These are phyloP conservation scores for Ariolimax columbianus DNA, from an alignment of 2,888 invertebrate genomes.

Conservation along the genomic window DNA sequence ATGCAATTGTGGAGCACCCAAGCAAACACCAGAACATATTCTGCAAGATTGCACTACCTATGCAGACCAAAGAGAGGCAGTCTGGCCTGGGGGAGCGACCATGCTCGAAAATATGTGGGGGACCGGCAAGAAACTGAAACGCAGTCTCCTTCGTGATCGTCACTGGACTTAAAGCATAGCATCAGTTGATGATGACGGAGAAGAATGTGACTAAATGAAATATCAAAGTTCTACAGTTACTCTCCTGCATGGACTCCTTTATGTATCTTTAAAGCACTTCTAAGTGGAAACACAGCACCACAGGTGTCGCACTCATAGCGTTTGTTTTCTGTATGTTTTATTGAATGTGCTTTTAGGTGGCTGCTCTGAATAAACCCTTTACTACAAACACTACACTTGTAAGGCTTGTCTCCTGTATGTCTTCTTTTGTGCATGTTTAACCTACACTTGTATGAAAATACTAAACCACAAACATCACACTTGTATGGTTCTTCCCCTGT, in stretches of 20 bases:
- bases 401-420: constrained; percentile 22
- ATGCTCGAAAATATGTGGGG: too few species aligned
- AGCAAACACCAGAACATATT: too few species aligned
- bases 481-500: constrained; percentile 28
- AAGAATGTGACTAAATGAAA: too few species aligned
- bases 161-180: too few species aligned
- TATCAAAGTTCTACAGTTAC: neutral
- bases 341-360: neutral
- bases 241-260: neutral
- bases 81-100: too few species aligned
- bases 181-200: too few species aligned
- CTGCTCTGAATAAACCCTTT: neutral
- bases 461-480: constrained; percentile 33
- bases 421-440: constrained; percentile 18
- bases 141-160: too few species aligned
- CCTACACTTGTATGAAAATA: neutral
- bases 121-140: too few species aligned
- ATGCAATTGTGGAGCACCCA: too few species aligned
- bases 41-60: too few species aligned
- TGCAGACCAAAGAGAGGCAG: too few species aligned
- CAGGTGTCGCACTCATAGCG: neutral
- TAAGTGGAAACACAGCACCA: neutral
- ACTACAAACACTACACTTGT: neutral
- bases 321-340: neutral
- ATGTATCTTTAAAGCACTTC: neutral